Evolutionary conservation across 2,113 vertebrate species (phyloP).

Genomic region (Misgurnus anguillicaudatus): DNA sequence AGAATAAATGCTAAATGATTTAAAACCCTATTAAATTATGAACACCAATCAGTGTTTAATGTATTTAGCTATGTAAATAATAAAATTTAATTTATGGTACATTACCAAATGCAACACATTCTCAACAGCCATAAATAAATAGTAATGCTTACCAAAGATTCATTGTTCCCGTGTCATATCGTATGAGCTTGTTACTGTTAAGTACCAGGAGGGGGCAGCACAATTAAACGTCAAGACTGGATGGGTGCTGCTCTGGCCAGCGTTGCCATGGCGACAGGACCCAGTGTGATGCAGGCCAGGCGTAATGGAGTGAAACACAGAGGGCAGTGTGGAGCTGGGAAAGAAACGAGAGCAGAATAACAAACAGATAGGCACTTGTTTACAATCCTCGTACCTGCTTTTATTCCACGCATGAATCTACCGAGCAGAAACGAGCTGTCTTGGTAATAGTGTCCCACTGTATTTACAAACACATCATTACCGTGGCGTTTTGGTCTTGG

Average conservation of each 20-base stretch:
- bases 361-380: conserved; percentile 28
- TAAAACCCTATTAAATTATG: no score
- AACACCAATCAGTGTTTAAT: no score
- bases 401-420: background rate
- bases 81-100: no score
- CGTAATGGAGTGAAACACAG: conserved; percentile 58
- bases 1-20: no score
- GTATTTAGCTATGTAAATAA: no score
- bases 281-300: conserved; percentile 61
- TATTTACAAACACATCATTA: background rate
- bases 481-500: background rate
- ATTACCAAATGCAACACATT: no score
- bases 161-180: no score
- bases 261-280: conserved; percentile 89
- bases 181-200: conserved; percentile 52
- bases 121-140: no score
- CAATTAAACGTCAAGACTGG: conserved; percentile 64
- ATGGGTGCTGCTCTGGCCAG: conserved; percentile 67
- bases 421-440: background rate
- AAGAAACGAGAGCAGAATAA: conserved; percentile 40
- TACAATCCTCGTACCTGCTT: conserved; percentile 48
- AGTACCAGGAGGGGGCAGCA: conserved; percentile 81
- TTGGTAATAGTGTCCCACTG: background rate
- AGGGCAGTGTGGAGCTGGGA: conserved; percentile 70
- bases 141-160: no score